phyloP scores from a whole-genome alignment of 2,888 invertebrate species.

The Entomobrya multifasciata region DNA sequence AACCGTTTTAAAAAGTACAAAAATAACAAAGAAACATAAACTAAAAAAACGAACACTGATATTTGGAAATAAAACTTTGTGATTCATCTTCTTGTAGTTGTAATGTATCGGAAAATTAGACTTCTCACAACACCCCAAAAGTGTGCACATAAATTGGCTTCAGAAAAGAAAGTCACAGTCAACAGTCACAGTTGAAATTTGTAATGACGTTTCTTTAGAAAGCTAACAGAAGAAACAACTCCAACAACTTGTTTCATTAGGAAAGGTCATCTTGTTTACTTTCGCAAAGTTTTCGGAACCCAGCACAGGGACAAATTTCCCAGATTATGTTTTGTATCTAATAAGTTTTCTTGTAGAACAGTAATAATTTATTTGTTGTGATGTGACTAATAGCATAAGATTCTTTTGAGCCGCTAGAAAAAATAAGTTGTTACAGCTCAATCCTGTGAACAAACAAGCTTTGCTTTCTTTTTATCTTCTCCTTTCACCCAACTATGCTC shows the following conservation, averaged over 20 bases:
- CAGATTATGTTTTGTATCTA: no score
- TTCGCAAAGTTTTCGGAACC: no score
- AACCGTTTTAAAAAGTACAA: neutral
- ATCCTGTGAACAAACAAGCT: conserved; percentile 19
- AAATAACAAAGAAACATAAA: neutral
- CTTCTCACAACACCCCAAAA: conserved; percentile 25
- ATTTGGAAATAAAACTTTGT: neutral
- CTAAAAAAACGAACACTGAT: neutral
- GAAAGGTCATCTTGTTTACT: no score
- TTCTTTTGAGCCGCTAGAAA: neutral
- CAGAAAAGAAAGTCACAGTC: neutral
- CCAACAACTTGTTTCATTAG: no score
- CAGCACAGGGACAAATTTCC: no score
- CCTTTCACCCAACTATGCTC: neutral
- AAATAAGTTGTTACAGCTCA: neutral
- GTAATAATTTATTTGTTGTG: neutral
- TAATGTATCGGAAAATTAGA: neutral
- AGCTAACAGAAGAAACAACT: no score
- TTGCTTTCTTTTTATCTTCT: conserved; percentile 1
- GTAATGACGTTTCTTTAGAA: no score
- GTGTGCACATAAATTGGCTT: neutral
- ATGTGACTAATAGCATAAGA: no score
- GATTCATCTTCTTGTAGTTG: neutral
- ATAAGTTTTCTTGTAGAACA: no score
- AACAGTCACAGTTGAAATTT: neutral